Evolutionary conservation across 2,797 vertebrate genomes (phyloP).

Genomic region (Huso huso): DNA sequence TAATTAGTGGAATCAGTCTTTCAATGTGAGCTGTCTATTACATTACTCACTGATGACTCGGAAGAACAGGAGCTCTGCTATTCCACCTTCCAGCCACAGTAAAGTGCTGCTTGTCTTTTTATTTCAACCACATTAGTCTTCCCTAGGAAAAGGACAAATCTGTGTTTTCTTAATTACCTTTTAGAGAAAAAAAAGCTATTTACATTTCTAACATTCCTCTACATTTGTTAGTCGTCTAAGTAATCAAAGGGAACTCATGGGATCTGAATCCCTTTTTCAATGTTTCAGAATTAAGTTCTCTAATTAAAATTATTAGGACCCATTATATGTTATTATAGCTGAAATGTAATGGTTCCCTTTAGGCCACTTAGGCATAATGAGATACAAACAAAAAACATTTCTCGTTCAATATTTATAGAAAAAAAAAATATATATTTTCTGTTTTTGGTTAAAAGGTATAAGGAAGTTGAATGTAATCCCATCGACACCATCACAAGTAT

Average conservation of each 20-base stretch:
- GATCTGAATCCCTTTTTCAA: constrained; percentile 48
- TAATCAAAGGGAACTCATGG: constrained; percentile 47
- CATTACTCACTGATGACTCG: neutral
- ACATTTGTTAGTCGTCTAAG: constrained; percentile 44
- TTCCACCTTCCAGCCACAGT: constrained; percentile 12
- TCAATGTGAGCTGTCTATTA: constrained; percentile 11
- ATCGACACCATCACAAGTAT: too few relatives aligned
- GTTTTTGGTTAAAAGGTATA: too few relatives aligned
- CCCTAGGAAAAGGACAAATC: constrained; percentile 22
- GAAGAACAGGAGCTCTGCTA: too few relatives aligned
- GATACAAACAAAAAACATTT: too few relatives aligned
- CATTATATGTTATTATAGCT: constrained; percentile 51
- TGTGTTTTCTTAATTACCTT: constrained; percentile 25
- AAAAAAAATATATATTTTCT: too few relatives aligned
- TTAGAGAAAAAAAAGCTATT: constrained; percentile 15
- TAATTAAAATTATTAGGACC: constrained; percentile 62
- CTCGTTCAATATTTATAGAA: too few relatives aligned
- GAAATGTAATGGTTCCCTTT: constrained; percentile 52
- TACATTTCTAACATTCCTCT: constrained; percentile 40
- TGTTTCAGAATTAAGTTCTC: constrained; percentile 59
- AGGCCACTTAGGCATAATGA: constrained; percentile 28
- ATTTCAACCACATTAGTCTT: constrained; percentile 8
- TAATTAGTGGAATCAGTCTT: constrained; percentile 64
- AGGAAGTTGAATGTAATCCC: too few relatives aligned
- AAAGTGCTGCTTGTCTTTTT: neutral